Evolutionary conservation across 2,888 invertebrate species (phyloP).

Genomic region (Calliphora vomitoria): DNA sequence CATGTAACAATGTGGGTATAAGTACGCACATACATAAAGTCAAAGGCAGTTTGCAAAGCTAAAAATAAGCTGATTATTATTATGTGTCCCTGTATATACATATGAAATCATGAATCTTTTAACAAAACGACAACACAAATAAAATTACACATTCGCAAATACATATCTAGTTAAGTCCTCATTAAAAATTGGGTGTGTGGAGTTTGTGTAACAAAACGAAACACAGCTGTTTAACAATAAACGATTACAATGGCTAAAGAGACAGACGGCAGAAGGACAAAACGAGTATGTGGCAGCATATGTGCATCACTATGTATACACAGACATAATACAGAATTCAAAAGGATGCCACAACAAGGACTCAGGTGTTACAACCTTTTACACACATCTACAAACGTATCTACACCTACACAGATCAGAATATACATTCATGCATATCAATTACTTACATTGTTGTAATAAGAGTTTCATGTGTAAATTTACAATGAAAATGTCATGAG

Average conservation of each 20-base stretch:
- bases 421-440: not conserved
- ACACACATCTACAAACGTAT: no score
- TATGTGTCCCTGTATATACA: not conserved
- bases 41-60: not conserved
- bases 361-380: constrained; percentile 3
- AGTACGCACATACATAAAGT: no score
- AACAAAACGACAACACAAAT: not conserved
- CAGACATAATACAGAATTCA: not conserved
- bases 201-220: not conserved
- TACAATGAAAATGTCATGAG: not conserved
- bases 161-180: not conserved
- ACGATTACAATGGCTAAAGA: not conserved
- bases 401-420: not conserved
- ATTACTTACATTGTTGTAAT: not conserved
- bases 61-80: not conserved
- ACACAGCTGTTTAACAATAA: not conserved
- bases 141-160: not conserved
- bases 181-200: not conserved
- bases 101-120: not conserved
- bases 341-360: constrained; percentile 4
- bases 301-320: not conserved
- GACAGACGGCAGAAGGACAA: not conserved
- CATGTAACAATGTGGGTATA: not conserved
- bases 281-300: no score
- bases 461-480: not conserved